Base-by-base conservation (phyloP, 2,113 vertebrate genomes). In the Oncorhynchus kisutch region DNA sequence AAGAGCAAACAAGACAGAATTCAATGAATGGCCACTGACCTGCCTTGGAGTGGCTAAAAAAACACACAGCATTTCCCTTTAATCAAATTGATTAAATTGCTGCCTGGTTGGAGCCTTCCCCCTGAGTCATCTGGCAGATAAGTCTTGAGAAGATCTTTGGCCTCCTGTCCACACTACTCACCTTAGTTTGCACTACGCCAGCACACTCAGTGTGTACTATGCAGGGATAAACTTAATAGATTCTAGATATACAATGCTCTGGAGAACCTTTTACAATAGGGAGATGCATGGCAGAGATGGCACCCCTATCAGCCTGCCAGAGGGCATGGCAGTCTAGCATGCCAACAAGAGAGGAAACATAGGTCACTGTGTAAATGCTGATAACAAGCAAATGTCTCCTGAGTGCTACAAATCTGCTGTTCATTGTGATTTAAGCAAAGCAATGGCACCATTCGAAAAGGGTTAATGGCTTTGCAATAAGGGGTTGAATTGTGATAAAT, bases 11-110 rank as follows among this genome's bases (percentile, higher is more conserved):
- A 81, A 88, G 83, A 83, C 82, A 78, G 85, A 91, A 92, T 87
- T 87, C 89, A 90, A 90, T 88, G 88, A 90, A 88, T 90, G 89
- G 78, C 80, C 72, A 84, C 83, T 82, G 85, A 81, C 60, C 87
- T 85, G 85, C 83, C 79, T 72, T 82, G 82, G 85, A 86, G 90
- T 68, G 75, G 89, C 91, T 91, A 92, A 90, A 91, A 92, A 92
- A 91, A 92, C 88, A 89, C 81, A 70, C 87, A 84, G 87, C 87
- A 91, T 92, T 90, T 90, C 86, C 86, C 89, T 85, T 77, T 90
- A 91, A 90, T 92, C 88, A 90, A 88, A 92, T 91, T 92, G 90
- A 90, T 92, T 88, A 91, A 90, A 91, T 85, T 90, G 77, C 81
- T 87, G 86, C 82, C 66, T 89, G 87, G 85, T 84, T 87, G 82